A percentile compares a stretch with the other conserved stretches of the same genome.
These are phyloP conservation scores for Albula glossodonta DNA, from an alignment of 2,113 vertebrate genomes.

Conservation along the genomic window DNA sequence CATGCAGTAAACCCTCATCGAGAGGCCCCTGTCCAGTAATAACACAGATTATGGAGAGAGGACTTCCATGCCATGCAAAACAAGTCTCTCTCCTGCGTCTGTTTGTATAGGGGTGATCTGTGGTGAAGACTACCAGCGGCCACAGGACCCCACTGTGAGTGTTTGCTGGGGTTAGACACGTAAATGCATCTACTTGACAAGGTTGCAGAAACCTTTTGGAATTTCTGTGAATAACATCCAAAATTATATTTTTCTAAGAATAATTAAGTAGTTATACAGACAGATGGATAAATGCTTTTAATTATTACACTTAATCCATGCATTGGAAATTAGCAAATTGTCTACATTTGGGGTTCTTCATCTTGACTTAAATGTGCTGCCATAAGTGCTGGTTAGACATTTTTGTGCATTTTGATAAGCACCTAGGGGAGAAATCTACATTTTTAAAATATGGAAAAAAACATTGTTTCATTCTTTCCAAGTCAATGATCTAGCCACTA, in stretches of 20 bases:
- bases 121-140: too few species aligned
- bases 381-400: neutral
- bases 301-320: too few species aligned
- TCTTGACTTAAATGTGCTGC: neutral
- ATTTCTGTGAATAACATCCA: neutral
- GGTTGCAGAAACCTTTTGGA: neutral
- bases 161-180: neutral
- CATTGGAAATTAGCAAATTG: neutral
- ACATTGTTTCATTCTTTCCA: neutral
- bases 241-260: neutral
- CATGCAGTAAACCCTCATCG: neutral
- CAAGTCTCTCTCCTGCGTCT: neutral
- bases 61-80: neutral
- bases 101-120: neutral
- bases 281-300: neutral
- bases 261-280: neutral
- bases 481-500: neutral
- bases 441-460: neutral
- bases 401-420: neutral
- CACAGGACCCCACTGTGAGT: neutral
- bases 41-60: neutral
- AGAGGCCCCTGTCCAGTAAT: conserved; percentile 8
- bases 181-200: neutral
- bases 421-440: too few species aligned
- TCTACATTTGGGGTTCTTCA: neutral